A percentile compares a stretch with the other conserved stretches of the same genome.
These are phyloP conservation scores for Daboia siamensis DNA, from an alignment of 2,113 vertebrate species.

Conservation along the genomic window DNA sequence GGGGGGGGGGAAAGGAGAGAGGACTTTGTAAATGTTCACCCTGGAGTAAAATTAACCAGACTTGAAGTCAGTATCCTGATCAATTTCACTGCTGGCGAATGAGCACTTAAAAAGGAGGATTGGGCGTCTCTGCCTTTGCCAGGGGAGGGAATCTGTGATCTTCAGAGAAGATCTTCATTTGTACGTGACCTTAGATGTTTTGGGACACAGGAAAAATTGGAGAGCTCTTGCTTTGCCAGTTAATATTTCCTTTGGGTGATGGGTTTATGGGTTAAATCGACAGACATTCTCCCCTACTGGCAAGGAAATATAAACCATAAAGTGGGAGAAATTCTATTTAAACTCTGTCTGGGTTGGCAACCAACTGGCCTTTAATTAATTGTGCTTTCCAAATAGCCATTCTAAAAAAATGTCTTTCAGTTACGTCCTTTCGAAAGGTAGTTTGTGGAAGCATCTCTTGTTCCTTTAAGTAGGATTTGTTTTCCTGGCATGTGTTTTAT, in stretches of 20 bases:
- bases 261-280: background rate
- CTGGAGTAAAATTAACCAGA: background rate
- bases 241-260: background rate
- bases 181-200: background rate
- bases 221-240: background rate
- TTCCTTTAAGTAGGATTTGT: too few relatives aligned
- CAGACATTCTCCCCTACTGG: background rate
- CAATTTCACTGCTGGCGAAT: background rate
- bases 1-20: background rate
- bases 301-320: background rate
- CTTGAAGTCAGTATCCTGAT: background rate
- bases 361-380: background rate
- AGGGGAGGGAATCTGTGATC: background rate
- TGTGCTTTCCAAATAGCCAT: background rate
- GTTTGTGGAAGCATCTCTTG: background rate
- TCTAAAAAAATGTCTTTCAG: background rate
- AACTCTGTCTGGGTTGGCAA: background rate
- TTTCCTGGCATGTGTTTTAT: background rate
- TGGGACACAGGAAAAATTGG: background rate
- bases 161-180: background rate
- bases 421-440: background rate
- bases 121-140: background rate
- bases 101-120: background rate
- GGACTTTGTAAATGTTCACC: background rate
- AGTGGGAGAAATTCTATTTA: background rate